Percentiles rank a stretch among this genome's conserved stretches.
Evolutionary conservation across 2,113 vertebrate species (phyloP).

Genomic region (Pyrgilauda ruficollis): DNA sequence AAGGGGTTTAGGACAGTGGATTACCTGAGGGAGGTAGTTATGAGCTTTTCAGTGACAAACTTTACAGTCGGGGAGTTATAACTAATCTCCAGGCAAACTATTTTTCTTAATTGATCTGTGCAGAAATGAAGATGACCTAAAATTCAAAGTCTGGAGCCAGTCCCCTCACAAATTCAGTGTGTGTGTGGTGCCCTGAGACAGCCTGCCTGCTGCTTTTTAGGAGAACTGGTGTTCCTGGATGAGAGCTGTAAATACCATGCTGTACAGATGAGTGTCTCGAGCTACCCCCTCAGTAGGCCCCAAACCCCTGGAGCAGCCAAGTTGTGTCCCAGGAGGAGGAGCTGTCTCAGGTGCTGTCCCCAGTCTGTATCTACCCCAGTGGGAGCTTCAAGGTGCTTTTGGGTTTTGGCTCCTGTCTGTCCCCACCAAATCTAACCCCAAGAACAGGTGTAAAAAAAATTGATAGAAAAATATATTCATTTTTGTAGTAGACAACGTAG

Average conservation of each 20-base stretch:
- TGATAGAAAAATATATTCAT: neutral
- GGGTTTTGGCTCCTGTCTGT: neutral
- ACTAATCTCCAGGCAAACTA: neutral
- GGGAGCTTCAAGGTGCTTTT: neutral
- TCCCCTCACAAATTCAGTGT: neutral
- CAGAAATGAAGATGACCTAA: neutral
- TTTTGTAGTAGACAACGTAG: neutral
- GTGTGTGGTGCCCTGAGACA: neutral
- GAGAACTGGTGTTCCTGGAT: neutral
- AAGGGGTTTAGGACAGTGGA: neutral
- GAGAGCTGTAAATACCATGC: neutral
- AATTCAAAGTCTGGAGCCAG: neutral
- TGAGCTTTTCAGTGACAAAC: neutral
- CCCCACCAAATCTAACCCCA: neutral
- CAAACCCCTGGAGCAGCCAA: neutral
- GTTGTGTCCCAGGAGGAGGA: neutral
- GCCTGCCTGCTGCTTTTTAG: neutral
- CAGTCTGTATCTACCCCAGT: accelerated
- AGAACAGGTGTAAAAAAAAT: neutral
- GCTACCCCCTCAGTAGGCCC: neutral
- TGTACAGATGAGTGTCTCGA: neutral
- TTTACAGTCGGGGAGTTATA: neutral
- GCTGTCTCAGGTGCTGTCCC: neutral
- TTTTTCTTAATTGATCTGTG: neutral
- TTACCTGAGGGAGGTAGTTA: neutral